Evolutionary conservation across 1,140 invertebrate genomes (phyloP), one percentile per base, ranked within the genome.

Genomic region (Aphelenchoides avenae): DNA sequence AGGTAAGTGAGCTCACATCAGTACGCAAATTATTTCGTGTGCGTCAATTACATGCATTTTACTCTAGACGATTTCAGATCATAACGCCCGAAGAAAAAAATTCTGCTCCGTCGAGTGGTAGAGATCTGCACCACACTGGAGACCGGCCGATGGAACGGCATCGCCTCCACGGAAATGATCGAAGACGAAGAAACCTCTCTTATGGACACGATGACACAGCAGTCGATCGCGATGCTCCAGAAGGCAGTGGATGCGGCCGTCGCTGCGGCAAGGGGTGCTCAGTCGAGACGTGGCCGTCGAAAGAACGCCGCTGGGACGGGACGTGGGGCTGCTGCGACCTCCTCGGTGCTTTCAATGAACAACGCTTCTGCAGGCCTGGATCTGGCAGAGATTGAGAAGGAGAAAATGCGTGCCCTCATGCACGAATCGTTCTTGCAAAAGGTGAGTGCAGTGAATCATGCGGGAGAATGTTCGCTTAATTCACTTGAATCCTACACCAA

Each of bases 311-410:
- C 57, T 37, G n/a, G n/a, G n/a, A n/a, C 26, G 31, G 5, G 26
- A 29, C 57, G 42, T n/a, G n/a, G 15, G 20, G 56, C 55, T 15
- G 20, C 53, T 18, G 3, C 55, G 13, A 18, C 6, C 55, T n/a
- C 24, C 13, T 5, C 5, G 11, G 20, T 18, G n/a, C n/a, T n/a
- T 46, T 18, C 40, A 18, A 24, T 15, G 6, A 15, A 5, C 15
- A 5, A 18, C 82, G 92, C 24, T 58, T 37, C 44, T 63, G 42
- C 42, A 4, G 52, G n/a, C n/a, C n/a, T n/a, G n/a, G n/a, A n/a
- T n/a, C n/a, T n/a, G n/a, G n/a, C 43, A 37, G 76, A 77, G 56
- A 77, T 75, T 0, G 59, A 72, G 9, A 75, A 69, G 50, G 59
- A 48, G 62, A 54, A 39, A 30, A 48, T 61, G 46, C 71, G 39